Evolutionary conservation across 2,113 vertebrate species (phyloP).

Genomic region (Anoura caudifer): DNA sequence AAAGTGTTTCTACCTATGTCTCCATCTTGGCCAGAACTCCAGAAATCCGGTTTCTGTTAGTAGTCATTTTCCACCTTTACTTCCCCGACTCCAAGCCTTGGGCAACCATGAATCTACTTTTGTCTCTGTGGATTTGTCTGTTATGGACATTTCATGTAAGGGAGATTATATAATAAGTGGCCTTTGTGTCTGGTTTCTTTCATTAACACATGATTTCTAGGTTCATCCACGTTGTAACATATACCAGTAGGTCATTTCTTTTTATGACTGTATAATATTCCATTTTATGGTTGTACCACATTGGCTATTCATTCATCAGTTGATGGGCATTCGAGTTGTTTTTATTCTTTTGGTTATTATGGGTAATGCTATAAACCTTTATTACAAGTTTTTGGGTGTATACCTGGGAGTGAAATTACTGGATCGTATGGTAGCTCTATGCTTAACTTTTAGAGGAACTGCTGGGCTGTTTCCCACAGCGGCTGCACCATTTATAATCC

Average conservation of each 20-base stretch:
- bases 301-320: neutral
- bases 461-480: neutral
- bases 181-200: neutral
- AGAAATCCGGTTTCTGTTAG: neutral
- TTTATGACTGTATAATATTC: neutral
- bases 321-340: neutral
- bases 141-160: neutral
- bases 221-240: neutral
- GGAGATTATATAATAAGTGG: neutral
- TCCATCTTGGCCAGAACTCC: too few relatives aligned
- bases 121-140: neutral
- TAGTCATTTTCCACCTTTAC: neutral
- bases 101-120: neutral
- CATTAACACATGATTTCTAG: neutral
- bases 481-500: neutral
- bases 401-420: neutral
- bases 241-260: neutral
- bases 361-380: neutral
- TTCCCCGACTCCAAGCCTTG: neutral
- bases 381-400: neutral
- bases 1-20: too few relatives aligned
- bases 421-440: neutral
- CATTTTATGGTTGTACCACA: neutral
- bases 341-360: neutral
- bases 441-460: neutral